phyloP scores from a whole-genome alignment of 2,888 invertebrate genomes.

The Ormyrus labotus region DNA sequence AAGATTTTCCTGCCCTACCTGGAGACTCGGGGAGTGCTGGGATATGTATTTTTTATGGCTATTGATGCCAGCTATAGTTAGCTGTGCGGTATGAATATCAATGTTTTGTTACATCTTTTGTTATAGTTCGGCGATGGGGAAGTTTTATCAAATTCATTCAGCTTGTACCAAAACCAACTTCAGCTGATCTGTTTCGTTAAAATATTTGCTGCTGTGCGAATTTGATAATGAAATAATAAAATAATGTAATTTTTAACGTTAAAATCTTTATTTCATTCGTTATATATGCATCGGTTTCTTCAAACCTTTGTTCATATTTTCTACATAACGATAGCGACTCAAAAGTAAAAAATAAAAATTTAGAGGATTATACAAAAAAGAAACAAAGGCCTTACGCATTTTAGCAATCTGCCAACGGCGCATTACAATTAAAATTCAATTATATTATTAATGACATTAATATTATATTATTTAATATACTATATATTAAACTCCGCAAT shows the following conservation, averaged over 20 bases:
- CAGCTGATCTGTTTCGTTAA: too few relatives aligned
- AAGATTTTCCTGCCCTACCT: too few relatives aligned
- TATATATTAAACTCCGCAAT: slow-evolving; percentile 44
- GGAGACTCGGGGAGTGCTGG: too few relatives aligned
- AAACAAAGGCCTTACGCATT: neutral
- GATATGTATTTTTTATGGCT: too few relatives aligned
- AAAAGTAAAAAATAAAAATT: slow-evolving; percentile 47
- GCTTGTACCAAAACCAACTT: too few relatives aligned
- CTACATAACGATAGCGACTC: slow-evolving; percentile 31
- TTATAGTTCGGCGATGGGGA: too few relatives aligned
- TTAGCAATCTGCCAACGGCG: neutral
- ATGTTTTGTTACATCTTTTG: too few relatives aligned
- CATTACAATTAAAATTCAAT: slow-evolving; percentile 18
- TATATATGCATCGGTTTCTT: slow-evolving; percentile 47
- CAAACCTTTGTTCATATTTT: slow-evolving; percentile 38
- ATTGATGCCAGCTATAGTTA: too few relatives aligned
- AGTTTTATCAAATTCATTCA: too few relatives aligned
- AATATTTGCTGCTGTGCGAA: neutral
- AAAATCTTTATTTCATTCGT: slow-evolving; percentile 49
- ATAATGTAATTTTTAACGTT: slow-evolving; percentile 17
- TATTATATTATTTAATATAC: slow-evolving; percentile 50
- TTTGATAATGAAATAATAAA: too few relatives aligned
- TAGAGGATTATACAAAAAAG: slow-evolving; percentile 45
- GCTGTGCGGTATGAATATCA: too few relatives aligned
- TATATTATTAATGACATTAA: slow-evolving; percentile 52